Conservation (phyloP, 2,113 vertebrate genomes). For the Nerophis lumbriciformis region DNA sequence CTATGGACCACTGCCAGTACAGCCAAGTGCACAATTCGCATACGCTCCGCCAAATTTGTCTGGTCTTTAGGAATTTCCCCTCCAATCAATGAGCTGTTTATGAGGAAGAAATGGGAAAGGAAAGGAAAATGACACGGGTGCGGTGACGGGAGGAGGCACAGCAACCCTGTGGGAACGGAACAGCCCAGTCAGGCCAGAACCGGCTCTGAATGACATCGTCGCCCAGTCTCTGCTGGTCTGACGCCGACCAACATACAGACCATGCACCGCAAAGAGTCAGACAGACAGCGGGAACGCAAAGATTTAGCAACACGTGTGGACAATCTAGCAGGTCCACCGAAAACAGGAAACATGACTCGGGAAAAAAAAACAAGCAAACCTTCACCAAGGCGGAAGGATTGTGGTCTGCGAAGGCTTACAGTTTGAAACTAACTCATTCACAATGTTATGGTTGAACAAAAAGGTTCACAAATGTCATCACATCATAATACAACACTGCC, state of each 20-base stretch:
- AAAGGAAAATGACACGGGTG: slow-evolving; percentile 11
- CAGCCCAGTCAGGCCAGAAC: slow-evolving; percentile 37
- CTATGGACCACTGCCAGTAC: slow-evolving; percentile 42
- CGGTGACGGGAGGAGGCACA: slow-evolving; percentile 6
- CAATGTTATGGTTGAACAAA: too few relatives aligned
- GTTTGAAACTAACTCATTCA: too few relatives aligned
- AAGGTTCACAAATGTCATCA: too few relatives aligned
- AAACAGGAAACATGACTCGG: too few relatives aligned
- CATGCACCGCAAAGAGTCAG: neutral
- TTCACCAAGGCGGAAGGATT: too few relatives aligned
- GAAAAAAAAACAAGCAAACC: too few relatives aligned
- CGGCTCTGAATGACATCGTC: slow-evolving; percentile 33
- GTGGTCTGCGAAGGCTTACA: too few relatives aligned
- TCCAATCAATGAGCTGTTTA: slow-evolving; percentile 52
- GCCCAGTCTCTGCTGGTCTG: slow-evolving; percentile 22
- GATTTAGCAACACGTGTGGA: too few relatives aligned
- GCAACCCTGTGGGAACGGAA: slow-evolving; percentile 27
- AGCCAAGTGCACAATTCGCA: slow-evolving; percentile 15
- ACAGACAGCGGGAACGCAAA: too few relatives aligned
- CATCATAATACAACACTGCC: too few relatives aligned
- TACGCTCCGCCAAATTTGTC: neutral
- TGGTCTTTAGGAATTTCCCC: slow-evolving; percentile 42
- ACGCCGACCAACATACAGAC: slow-evolving; percentile 6
- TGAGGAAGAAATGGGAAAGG: slow-evolving; percentile 4
- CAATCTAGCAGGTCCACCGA: too few relatives aligned